Evolutionary conservation across 2,113 vertebrate species (phyloP).

Genomic region (Anthoscopus minutus): DNA sequence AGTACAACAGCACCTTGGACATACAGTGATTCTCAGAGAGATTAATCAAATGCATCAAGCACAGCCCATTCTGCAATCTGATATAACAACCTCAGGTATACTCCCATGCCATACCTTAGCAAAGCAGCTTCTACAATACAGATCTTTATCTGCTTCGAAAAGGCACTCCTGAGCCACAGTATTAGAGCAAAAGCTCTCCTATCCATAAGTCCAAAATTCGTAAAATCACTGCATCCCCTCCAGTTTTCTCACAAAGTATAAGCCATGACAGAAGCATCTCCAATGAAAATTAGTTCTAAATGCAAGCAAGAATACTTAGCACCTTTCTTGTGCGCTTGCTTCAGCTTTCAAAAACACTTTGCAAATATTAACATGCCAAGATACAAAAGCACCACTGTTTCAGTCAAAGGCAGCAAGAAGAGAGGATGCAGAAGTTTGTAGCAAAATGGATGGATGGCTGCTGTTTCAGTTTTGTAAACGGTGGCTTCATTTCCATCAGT

Average conservation of each 20-base stretch:
- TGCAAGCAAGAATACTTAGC: constrained; percentile 22
- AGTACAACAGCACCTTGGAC: neutral
- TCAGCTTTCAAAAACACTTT: neutral
- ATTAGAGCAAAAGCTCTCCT: neutral
- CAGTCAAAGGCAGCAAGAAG: neutral
- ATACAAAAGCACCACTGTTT: neutral
- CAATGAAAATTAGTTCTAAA: constrained; percentile 22
- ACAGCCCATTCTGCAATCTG: neutral
- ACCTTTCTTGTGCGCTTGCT: neutral
- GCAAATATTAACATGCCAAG: neutral
- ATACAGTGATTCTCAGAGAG: neutral
- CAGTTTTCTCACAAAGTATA: neutral
- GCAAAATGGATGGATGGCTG: neutral
- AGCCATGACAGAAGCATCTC: neutral
- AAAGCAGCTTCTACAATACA: neutral
- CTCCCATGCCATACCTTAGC: neutral
- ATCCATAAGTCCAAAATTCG: neutral
- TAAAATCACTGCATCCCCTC: neutral
- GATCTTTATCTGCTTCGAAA: neutral
- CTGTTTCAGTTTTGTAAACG: neutral
- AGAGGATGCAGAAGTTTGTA: neutral
- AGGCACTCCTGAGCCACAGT: neutral
- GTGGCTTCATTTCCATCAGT: neutral
- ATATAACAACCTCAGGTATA: neutral
- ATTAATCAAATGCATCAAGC: neutral